Evolutionary conservation across 35 echinoderm and acorn worm genomes (phyloP).

Genomic region (Ophioderma brevispina): DNA sequence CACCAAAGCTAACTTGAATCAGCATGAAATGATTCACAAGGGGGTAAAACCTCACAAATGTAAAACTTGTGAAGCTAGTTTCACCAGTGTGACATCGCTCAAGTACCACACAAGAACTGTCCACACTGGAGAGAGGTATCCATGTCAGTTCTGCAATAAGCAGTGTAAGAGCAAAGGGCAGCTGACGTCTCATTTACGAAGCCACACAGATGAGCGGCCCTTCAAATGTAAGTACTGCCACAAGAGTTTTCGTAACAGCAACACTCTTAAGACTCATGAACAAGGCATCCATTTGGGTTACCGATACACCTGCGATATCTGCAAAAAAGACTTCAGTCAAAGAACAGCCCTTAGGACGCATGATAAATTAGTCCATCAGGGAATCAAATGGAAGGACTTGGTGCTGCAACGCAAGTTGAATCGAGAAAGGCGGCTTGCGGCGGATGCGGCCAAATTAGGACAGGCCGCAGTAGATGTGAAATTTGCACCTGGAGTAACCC

Average conservation of each 20-base stretch:
- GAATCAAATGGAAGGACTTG: neutral
- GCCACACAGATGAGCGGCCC: neutral
- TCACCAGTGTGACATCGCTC: neutral
- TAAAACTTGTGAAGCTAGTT: neutral
- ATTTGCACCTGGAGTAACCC: too few species aligned
- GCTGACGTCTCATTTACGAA: neutral
- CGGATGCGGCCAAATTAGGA: neutral
- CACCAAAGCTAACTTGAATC: neutral
- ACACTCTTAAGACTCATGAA: neutral
- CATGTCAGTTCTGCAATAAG: neutral
- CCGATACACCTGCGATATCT: neutral
- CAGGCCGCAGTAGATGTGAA: too few species aligned
- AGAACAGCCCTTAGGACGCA: neutral
- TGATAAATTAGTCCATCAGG: neutral
- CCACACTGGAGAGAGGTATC: neutral
- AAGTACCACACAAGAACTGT: neutral
- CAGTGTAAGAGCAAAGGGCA: neutral
- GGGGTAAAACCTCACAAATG: neutral
- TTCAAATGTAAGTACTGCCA: neutral
- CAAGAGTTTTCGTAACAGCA: neutral
- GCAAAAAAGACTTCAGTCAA: conserved; percentile 2
- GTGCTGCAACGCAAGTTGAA: neutral
- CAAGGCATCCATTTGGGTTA: neutral
- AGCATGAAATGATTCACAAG: neutral
- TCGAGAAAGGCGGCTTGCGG: neutral